These are phyloP conservation scores for Pinctada fucata DNA, from an alignment of 2,888 invertebrate species.

Conservation along the genomic window DNA sequence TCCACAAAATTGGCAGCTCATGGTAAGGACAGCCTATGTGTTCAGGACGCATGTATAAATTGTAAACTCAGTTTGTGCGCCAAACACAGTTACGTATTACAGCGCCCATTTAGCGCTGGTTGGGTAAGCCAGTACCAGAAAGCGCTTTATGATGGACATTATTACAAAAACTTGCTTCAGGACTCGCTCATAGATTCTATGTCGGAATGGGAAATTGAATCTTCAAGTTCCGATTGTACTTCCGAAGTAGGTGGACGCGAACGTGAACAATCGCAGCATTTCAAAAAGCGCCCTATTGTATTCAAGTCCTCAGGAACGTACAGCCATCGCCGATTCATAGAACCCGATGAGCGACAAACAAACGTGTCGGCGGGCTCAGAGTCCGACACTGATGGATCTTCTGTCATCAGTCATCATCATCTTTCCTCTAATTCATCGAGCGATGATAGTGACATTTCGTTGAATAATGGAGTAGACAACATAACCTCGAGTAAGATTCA, in stretches of 20 bases:
- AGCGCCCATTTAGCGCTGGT: slow-evolving; percentile 62
- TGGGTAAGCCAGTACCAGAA: slow-evolving; percentile 63
- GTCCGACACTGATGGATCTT: slow-evolving; percentile 50
- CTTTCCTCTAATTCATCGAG: slow-evolving; percentile 24
- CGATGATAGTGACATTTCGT: slow-evolving; percentile 45
- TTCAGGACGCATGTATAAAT: slow-evolving; percentile 59
- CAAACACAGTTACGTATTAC: slow-evolving; percentile 57
- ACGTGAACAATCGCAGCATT: slow-evolving; percentile 45
- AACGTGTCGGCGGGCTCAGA: slow-evolving; percentile 38
- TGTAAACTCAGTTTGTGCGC: slow-evolving; percentile 62
- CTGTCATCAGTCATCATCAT: slow-evolving; percentile 44
- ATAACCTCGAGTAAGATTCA: slow-evolving; percentile 50
- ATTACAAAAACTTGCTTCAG: slow-evolving; percentile 59
- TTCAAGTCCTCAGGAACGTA: slow-evolving; percentile 58
- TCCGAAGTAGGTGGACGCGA: slow-evolving; percentile 40
- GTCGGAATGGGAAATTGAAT: slow-evolving; percentile 52
- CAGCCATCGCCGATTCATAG: slow-evolving; percentile 59
- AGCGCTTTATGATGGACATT: slow-evolving; percentile 55
- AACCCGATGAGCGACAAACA: slow-evolving; percentile 30
- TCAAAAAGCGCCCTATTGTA: slow-evolving; percentile 43
- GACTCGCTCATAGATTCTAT: slow-evolving; percentile 59
- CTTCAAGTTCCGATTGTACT: slow-evolving; percentile 48
- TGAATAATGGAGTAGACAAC: slow-evolving; percentile 39
- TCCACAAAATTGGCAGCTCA: slow-evolving; percentile 42
- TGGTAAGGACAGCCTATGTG: slow-evolving; percentile 46